phyloP scores from a whole-genome alignment of 2,888 invertebrate genomes.

The Eurytoma adleriae region DNA sequence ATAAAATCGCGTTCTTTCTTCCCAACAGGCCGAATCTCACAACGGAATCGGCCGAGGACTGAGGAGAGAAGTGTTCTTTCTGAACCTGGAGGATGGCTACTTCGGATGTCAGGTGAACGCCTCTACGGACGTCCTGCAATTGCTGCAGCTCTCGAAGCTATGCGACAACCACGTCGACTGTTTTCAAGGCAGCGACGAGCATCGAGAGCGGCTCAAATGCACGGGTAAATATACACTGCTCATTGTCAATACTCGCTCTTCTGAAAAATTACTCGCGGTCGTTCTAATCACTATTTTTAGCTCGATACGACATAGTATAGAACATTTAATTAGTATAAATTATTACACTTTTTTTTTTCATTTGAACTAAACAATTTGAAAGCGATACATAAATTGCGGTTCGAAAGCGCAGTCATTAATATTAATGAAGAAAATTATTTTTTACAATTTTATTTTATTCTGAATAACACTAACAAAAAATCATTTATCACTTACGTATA shows the following conservation, averaged over 20 bases:
- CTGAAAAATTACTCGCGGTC: too few species aligned
- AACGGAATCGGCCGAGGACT: constrained; percentile 89
- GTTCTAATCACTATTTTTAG: too few species aligned
- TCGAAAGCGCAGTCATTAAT: too few species aligned
- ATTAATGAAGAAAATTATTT: too few species aligned
- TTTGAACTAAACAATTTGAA: too few species aligned
- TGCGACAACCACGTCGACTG: constrained; percentile 95
- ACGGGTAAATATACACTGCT: constrained; percentile 82
- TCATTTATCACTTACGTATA: too few species aligned
- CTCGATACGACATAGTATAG: too few species aligned
- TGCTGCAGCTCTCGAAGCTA: constrained; percentile 95
- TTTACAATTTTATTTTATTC: too few species aligned
- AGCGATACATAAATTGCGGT: too few species aligned
- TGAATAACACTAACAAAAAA: too few species aligned
- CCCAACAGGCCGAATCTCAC: constrained; percentile 83
- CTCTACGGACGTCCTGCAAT: constrained; percentile 95
- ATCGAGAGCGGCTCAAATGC: constrained; percentile 93
- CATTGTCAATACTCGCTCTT: not conserved
- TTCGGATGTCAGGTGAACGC: constrained; percentile 98
- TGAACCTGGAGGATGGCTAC: constrained; percentile 97
- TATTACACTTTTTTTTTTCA: too few species aligned
- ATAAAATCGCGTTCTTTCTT: not conserved
- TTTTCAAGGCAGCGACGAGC: constrained; percentile 94
- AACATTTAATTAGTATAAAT: too few species aligned
- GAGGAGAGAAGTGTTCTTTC: constrained; percentile 95